Conservation (phyloP, 2,797 vertebrate species). For the Phrynocephalus guinanensis region DNA sequence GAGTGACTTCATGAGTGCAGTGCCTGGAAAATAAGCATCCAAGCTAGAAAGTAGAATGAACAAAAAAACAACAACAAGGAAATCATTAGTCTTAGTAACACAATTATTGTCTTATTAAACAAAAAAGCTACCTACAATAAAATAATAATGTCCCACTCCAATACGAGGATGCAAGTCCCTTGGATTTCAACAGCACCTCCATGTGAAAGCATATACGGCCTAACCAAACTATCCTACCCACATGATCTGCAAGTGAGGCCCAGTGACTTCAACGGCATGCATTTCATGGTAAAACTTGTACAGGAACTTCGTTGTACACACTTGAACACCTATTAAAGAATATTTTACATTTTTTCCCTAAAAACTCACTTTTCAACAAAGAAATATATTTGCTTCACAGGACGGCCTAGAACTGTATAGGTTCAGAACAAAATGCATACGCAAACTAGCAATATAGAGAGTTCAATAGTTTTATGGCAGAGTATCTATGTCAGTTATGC, state of each 20-base stretch:
- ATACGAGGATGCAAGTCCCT: not conserved
- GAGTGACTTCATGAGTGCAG: conserved; percentile 90
- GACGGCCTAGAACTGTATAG: not conserved
- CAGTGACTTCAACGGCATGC: not conserved
- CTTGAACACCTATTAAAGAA: not conserved
- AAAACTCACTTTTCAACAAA: no score
- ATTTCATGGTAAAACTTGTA: not conserved
- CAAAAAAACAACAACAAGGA: conserved; percentile 48
- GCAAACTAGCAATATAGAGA: not conserved
- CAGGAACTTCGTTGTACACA: not conserved
- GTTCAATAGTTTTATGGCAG: not conserved
- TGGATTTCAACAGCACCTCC: not conserved
- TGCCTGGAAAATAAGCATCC: conserved; percentile 94
- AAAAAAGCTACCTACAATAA: not conserved
- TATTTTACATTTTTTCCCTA: not conserved
- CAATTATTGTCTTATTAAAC: conserved; percentile 5
- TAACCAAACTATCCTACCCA: not conserved
- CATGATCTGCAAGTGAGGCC: not conserved
- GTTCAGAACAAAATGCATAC: not conserved
- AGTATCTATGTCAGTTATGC: not conserved
- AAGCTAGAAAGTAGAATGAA: conserved; percentile 80
- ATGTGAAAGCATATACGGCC: not conserved
- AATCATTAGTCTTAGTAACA: conserved; percentile 29
- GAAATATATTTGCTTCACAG: not conserved
- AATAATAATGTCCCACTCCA: not conserved